A percentile compares a stretch with the other conserved stretches of the same genome.
phyloP scores from a whole-genome alignment of 1,140 invertebrate genomes.

The Trichonephila inaurata region DNA sequence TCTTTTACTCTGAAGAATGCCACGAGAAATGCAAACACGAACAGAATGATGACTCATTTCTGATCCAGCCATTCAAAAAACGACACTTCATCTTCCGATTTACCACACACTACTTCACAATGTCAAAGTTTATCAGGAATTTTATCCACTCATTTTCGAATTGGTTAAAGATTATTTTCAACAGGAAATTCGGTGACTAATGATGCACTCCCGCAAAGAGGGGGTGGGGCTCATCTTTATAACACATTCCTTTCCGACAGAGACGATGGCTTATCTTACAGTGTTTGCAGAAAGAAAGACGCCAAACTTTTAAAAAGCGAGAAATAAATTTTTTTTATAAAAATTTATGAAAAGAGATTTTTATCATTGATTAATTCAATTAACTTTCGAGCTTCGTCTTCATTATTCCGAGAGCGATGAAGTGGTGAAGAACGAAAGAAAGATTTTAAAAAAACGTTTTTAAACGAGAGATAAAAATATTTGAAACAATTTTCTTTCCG shows the following conservation, averaged over 20 bases:
- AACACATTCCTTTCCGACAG: no score
- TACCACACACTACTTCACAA: no score
- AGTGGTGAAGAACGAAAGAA: not conserved
- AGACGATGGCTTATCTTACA: not conserved
- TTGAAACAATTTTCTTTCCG: not conserved
- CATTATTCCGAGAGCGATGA: not conserved
- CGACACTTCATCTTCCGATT: no score
- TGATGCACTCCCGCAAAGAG: not conserved
- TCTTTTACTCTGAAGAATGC: no score
- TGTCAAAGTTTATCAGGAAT: no score
- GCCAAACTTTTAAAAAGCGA: not conserved
- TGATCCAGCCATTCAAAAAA: no score
- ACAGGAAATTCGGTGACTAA: not conserved
- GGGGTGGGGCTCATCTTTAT: no score
- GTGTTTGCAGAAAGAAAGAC: not conserved
- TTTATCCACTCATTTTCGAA: no score
- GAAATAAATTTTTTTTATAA: not conserved
- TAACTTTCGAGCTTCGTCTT: not conserved
- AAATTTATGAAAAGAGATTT: constrained; percentile 20
- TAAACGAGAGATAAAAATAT: not conserved
- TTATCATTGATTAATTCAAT: constrained; percentile 9
- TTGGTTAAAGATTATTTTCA: not conserved
- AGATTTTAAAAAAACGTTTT: not conserved
- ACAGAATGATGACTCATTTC: no score
- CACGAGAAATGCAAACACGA: no score